phyloP scores from a whole-genome alignment of 2,888 invertebrate species.

The Cerastis leucographa region DNA sequence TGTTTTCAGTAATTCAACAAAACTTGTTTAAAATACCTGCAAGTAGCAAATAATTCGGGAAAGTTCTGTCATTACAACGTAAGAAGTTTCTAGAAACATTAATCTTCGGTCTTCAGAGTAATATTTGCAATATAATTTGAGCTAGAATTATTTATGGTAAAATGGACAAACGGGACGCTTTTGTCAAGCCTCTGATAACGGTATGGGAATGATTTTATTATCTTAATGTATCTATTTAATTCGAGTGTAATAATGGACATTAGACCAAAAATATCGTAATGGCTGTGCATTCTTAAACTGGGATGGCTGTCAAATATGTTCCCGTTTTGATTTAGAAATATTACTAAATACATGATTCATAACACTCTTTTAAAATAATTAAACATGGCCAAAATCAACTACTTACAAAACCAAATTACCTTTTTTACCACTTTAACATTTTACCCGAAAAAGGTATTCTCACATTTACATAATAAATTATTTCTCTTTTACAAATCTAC shows the following conservation, averaged over 20 bases:
- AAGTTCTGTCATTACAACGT: conserved; percentile 39
- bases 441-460: too few relatives aligned
- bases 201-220: background rate
- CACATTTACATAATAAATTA: too few relatives aligned
- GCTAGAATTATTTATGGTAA: conserved; percentile 18
- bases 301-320: background rate
- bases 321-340: too few relatives aligned
- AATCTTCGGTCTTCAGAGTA: conserved; percentile 38
- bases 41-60: conserved; percentile 30
- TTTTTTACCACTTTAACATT: too few relatives aligned
- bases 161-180: background rate
- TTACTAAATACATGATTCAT: too few relatives aligned
- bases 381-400: too few relatives aligned
- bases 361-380: too few relatives aligned
- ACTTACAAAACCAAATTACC: too few relatives aligned
- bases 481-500: too few relatives aligned
- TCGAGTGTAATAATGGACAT: background rate
- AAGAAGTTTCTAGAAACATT: conserved; percentile 35
- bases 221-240: background rate
- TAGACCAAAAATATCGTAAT: background rate
- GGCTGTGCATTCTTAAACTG: background rate
- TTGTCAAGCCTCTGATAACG: background rate
- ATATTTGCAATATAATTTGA: conserved; percentile 29
- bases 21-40: conserved; percentile 29
- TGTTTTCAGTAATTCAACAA: conserved; percentile 20